phyloP scores from a whole-genome alignment of 2,113 vertebrate species.

The Trochalopteron elliotii region DNA sequence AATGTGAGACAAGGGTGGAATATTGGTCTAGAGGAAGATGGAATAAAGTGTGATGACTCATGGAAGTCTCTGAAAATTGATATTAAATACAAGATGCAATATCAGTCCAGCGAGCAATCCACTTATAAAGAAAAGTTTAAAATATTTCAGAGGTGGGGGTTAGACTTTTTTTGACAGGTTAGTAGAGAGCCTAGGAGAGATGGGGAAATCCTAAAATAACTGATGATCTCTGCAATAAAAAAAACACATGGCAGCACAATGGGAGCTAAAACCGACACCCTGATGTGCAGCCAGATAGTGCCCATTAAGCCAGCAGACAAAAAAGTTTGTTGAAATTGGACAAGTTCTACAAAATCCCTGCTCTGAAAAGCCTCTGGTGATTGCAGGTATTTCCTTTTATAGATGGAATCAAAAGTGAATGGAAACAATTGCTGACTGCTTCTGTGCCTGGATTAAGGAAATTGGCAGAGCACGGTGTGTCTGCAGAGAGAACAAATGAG shows the following conservation, averaged over 20 bases:
- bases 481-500: constrained; percentile 57
- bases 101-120: neutral
- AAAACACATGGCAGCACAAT: constrained; percentile 34
- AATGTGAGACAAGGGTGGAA: neutral
- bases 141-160: neutral
- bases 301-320: constrained; percentile 48
- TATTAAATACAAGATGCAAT: neutral
- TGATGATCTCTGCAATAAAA: neutral
- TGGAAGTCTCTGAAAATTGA: neutral
- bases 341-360: constrained; percentile 41
- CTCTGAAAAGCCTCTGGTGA: constrained; percentile 50
- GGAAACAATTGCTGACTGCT: constrained; percentile 58
- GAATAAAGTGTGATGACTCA: neutral
- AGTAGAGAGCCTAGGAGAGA: neutral
- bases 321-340: constrained; percentile 59
- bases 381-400: constrained; percentile 64
- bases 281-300: constrained; percentile 36
- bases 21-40: neutral
- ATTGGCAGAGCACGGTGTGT: constrained; percentile 56
- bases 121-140: neutral
- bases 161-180: neutral
- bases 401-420: constrained; percentile 56
- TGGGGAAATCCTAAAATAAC: constrained; percentile 25
- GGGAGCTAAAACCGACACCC: constrained; percentile 19
- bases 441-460: constrained; percentile 66